phyloP scores from a whole-genome alignment of 2,113 vertebrate species.

The Daphoenositta chrysoptera region DNA sequence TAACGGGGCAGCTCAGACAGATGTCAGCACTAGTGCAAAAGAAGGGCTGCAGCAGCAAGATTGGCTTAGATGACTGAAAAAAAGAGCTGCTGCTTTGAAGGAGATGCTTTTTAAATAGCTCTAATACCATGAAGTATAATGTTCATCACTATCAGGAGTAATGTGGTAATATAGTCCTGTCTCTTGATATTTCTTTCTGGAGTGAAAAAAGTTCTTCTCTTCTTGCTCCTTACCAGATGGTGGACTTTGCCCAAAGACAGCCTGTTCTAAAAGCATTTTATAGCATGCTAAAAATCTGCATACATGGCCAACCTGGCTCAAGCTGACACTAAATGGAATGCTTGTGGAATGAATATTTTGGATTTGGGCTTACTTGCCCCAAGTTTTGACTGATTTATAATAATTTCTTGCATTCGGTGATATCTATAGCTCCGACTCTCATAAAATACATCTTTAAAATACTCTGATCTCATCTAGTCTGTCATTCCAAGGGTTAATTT shows the following conservation, averaged over 20 bases:
- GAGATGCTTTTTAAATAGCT: neutral
- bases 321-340: neutral
- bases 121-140: neutral
- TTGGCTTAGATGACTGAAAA: neutral
- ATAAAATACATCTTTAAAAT: neutral
- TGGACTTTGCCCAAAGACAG: neutral
- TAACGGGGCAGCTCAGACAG: neutral
- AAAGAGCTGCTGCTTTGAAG: neutral
- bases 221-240: neutral
- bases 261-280: neutral
- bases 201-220: neutral
- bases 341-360: neutral
- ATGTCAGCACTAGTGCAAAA: neutral
- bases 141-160: neutral
- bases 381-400: neutral
- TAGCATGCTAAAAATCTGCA: neutral
- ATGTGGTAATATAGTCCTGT: neutral
- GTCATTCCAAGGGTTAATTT: neutral
- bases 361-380: neutral
- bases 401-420: neutral
- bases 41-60: neutral
- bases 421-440: neutral
- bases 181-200: neutral
- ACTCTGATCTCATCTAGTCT: neutral
- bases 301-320: neutral